A percentile compares a stretch with the other conserved stretches of the same genome.
Conservation (phyloP, 2,888 invertebrate genomes). For the Ophioninae sp. region DNA sequence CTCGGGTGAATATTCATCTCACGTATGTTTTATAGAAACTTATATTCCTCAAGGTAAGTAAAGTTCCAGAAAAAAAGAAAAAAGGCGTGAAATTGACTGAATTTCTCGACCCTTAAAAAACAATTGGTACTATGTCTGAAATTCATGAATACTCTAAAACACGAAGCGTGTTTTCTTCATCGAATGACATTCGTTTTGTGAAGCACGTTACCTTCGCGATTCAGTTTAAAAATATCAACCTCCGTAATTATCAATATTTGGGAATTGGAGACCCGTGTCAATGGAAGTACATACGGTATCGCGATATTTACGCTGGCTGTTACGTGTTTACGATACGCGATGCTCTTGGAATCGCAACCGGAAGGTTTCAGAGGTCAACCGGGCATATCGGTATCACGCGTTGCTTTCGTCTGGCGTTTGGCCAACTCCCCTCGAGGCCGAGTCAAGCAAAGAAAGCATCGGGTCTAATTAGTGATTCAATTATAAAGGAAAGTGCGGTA, state of each 20-base stretch:
- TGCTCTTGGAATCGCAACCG: constrained; percentile 32
- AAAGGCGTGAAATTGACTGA: too few relatives aligned
- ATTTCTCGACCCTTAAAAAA: too few relatives aligned
- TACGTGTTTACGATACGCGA: constrained; percentile 27
- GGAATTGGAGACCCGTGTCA: constrained; percentile 3
- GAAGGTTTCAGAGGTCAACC: background rate
- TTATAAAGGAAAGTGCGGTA: constrained; percentile 75
- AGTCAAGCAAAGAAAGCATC: constrained; percentile 67
- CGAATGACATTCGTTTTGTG: background rate
- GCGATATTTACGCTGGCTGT: background rate
- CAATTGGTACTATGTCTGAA: too few relatives aligned
- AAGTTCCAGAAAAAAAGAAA: too few relatives aligned
- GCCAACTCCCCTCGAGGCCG: constrained; percentile 50
- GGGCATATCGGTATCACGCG: constrained; percentile 37
- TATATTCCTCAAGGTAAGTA: too few relatives aligned
- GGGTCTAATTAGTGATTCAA: constrained; percentile 77
- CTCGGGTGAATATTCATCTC: too few relatives aligned
- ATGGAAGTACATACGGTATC: background rate
- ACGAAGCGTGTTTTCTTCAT: background rate
- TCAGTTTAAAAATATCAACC: background rate
- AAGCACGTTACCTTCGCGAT: background rate
- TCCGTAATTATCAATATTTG: background rate
- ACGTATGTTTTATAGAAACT: too few relatives aligned
- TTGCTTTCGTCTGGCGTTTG: constrained; percentile 47
- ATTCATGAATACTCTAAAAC: too few relatives aligned